phyloP scores from a whole-genome alignment of 2,797 vertebrate species.

The Steatocranus sp. region DNA sequence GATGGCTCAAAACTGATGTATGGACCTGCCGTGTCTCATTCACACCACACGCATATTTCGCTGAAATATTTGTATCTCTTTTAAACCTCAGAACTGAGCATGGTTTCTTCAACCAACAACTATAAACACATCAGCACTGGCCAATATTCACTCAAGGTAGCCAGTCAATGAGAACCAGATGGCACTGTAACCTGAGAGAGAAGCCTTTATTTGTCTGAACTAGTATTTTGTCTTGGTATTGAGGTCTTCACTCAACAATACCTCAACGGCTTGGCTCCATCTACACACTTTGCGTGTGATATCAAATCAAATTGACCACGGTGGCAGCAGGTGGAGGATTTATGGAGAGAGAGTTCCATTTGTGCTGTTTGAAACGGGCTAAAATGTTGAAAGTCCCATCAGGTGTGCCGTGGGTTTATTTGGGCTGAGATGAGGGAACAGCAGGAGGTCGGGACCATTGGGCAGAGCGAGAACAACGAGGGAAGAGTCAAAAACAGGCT shows the following conservation, averaged over 20 bases:
- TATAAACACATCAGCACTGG: background rate
- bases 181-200: background rate
- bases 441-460: constrained; percentile 41
- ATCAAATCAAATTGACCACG: constrained; percentile 17
- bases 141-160: constrained; percentile 7
- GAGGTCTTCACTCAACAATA: background rate
- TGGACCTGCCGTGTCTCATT: background rate
- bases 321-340: constrained; percentile 10
- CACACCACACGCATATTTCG: background rate
- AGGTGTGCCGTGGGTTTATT: constrained; percentile 41
- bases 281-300: background rate
- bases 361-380: constrained; percentile 18
- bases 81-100: background rate
- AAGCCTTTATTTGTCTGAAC: constrained; percentile 10
- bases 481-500: constrained; percentile 17
- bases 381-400: constrained; percentile 37
- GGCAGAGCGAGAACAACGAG: constrained; percentile 23
- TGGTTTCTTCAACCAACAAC: constrained; percentile 4
- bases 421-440: constrained; percentile 50
- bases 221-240: background rate
- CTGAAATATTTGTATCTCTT: background rate
- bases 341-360: constrained; percentile 23
- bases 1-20: background rate
- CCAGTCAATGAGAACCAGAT: constrained; percentile 4
- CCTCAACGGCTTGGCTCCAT: background rate